Evolutionary conservation across 2,113 vertebrate genomes (phyloP), one percentile per base, ranked within the genome.

Genomic region (Euleptes europaea): DNA sequence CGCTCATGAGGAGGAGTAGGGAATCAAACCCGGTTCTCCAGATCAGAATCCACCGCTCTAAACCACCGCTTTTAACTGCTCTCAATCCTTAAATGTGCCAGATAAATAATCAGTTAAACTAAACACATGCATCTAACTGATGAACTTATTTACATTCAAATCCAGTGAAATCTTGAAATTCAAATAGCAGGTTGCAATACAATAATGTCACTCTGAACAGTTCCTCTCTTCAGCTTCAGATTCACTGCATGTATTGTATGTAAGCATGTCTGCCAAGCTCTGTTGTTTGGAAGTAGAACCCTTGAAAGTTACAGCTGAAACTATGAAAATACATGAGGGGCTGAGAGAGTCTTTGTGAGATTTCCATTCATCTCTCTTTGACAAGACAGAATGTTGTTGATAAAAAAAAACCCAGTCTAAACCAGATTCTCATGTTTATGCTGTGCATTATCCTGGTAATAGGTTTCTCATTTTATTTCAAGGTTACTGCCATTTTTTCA

Each of bases 271-370:
- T 90, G 66, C 49, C 82, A 88, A 86, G 54, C 72, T 92, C 91
- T 51, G 13, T 28, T 35, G 42, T 88, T 92, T 92, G 69, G 81
- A 82, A 90, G 80, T 33, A 28, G 70, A 90, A 81, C 85, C 38
- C 87, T 87, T 92, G 87, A 93, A 94, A 94, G 87, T 80, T 89
- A 90, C 90, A 92, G 88, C 88, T 94, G 91, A 89, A 85, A 88
- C 84, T 88, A 92, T 92, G 92, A 93, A 94, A 94, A 94, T 93
- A 88, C 80, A 93, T 94, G 86, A 92, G 86, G 85, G 88, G 42
- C 77, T 94, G 81, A 85, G 51, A 60, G 82, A 90, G 26, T 66
- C 80, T 92, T 92, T 90, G 88, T 86, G 75, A 92, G 86, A 81
- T 91, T 89, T 80, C 57, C 78, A 82, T 83, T 94, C 65, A 80